These are phyloP conservation scores for Podilymbus podiceps DNA, from an alignment of 2,113 vertebrate genomes.

Conservation along the genomic window DNA sequence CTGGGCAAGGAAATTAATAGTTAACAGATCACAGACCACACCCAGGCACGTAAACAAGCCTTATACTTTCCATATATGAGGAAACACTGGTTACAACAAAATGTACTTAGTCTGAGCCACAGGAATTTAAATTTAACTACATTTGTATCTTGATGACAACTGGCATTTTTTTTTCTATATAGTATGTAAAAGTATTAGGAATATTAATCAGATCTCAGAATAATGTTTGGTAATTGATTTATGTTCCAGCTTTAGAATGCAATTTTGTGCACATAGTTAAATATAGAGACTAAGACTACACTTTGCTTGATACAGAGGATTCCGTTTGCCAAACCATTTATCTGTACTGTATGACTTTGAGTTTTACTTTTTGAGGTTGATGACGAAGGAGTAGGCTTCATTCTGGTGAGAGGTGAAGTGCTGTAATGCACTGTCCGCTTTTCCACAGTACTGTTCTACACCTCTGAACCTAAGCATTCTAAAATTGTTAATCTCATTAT, in stretches of 20 bases:
- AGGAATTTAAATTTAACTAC: neutral
- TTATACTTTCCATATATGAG: neutral
- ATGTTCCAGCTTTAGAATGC: neutral
- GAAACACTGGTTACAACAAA: neutral
- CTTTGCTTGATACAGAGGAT: neutral
- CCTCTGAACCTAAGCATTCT: neutral
- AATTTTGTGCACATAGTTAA: neutral
- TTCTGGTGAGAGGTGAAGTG: neutral
- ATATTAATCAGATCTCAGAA: neutral
- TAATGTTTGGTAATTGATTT: neutral
- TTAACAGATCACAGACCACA: neutral
- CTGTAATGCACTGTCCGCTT: neutral
- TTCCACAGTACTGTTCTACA: neutral
- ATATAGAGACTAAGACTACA: neutral
- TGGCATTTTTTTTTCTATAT: neutral
- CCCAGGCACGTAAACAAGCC: neutral
- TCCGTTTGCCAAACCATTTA: neutral
- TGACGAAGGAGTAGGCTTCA: neutral
- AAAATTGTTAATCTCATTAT: neutral
- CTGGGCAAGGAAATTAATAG: neutral
- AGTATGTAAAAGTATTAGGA: neutral
- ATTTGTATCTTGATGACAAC: neutral
- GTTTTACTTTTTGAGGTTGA: neutral
- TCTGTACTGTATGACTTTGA: neutral
- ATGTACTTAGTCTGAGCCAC: neutral